Percentiles rank a stretch among this genome's conserved stretches.
These are phyloP conservation scores for Condylostylus longicornis DNA, from an alignment of 1,140 invertebrate species.

Conservation along the genomic window DNA sequence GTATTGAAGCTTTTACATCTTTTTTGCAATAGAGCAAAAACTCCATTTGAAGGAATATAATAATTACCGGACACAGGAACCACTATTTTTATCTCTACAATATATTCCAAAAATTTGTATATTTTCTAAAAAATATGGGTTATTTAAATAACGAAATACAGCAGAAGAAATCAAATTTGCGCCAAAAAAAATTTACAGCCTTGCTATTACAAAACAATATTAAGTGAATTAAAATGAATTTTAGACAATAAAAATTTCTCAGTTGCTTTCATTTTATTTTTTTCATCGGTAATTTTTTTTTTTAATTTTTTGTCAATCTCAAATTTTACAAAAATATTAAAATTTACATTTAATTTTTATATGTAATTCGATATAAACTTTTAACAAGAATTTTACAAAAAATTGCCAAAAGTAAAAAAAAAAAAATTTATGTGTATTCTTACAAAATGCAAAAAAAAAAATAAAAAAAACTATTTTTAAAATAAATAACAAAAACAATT, in stretches of 20 bases:
- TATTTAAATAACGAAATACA: neutral
- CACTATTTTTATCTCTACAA: neutral
- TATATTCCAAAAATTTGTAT: neutral
- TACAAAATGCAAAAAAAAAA: too few species aligned
- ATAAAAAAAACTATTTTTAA: too few species aligned
- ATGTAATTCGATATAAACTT: constrained; percentile 3
- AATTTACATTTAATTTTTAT: constrained; percentile 3
- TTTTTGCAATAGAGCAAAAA: too few species aligned
- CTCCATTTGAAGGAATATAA: too few species aligned
- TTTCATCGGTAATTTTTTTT: too few species aligned
- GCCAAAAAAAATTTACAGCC: neutral
- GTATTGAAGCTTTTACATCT: too few species aligned
- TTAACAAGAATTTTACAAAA: neutral
- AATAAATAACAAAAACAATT: too few species aligned
- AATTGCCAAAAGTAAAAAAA: constrained; percentile 7
- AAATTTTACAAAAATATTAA: constrained; percentile 1
- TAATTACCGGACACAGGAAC: too few species aligned
- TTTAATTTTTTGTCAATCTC: too few species aligned
- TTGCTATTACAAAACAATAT: neutral
- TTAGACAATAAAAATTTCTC: neutral
- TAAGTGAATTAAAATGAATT: neutral
- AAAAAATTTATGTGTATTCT: constrained; percentile 6
- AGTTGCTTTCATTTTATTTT: too few species aligned
- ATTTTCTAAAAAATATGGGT: neutral
- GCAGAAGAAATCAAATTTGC: neutral